Base-by-base conservation (phyloP, 2,797 vertebrate species). In the Myiotriccus ornatus region DNA sequence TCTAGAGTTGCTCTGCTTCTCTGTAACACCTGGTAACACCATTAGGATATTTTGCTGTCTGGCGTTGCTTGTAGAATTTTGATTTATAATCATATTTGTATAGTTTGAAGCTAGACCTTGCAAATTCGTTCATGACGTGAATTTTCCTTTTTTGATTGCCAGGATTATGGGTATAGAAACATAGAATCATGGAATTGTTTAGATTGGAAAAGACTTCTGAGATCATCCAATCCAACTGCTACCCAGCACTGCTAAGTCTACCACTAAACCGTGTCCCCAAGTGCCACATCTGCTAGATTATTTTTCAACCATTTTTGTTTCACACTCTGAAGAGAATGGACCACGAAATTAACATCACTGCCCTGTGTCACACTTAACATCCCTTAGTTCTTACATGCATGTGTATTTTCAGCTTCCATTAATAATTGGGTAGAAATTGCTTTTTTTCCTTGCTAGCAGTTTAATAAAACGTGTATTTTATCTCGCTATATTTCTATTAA, bases 101-200 rank as follows among this genome's bases (percentile, higher is more conserved):
- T n/a, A 44, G 37, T 56, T 85, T 3, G 23, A 21, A 0, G 2
- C 30, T 78, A 86, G 53, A 23, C 28, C 30, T 88, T n/a, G 10
- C 60, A 64, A 84, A 1, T 68, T 88, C 9, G 49, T 77, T 78
- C 30, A 28, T 56, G 2, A 57, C 27, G 78, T 60, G 43, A 60
- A 46, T 83, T 95, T 93, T 70, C 56, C 55, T 47, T 37, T 65
- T 84, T 69, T 67, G 39, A 22, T 63, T 87, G 34, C 59, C 55
- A 77, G 32, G 14, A 41, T 84, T 84, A 37, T 44, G 7, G 34
- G 12, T 62, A 60, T 82, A 86, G 68, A 71, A 86, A 53, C 21
- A 39, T 27, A 46, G 50, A 52, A 46, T 23, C 17, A 22, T 10
- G 46, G 44, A 32, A 35, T 65, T 7, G 1, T 41, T 84, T 32